Base-by-base conservation (phyloP, 2,797 vertebrate genomes). In the Momotus momota region DNA sequence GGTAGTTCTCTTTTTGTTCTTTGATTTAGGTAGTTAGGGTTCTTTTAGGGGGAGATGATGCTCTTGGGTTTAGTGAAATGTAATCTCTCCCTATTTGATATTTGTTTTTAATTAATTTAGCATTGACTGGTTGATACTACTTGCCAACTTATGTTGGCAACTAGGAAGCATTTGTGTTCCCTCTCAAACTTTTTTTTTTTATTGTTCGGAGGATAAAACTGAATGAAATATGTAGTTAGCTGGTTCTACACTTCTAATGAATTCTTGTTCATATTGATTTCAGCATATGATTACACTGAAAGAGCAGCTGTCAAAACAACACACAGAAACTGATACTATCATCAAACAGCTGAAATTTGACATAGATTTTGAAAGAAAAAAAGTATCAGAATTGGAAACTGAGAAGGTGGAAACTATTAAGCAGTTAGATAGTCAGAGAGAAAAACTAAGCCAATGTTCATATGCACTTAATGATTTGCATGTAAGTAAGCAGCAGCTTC, bases 271-370 rank as follows among this genome's bases (percentile, higher is more conserved):
- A 38, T 91, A 71, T 96, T 97, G 79, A 55, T 94, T 98, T 65
- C 88, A 99, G 99, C 99, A 99, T 88, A 92, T 99, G 97, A 99
- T 99, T 98, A 97, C 98, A 8, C 97, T 99, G 94, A 99, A 99
- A 97, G 99, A 99, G 79, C 99, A 99, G 90, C 98, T 99, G 62
- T 98, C 98, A 9, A 98, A 97, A 51, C 98, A 99, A 73, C 98
- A 98, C 83, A 98, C 94, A 49, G 98, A 99, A 86, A 96, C 97
- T 1, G 98, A 99, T 52, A 81, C 46, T 10, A 93, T 98, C 85
- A 86, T 98, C 62, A 94, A 78, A 45, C 96, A 97, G 82, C 95
- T 99, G 79, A 98, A 98, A 49, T 82, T 94, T 11, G 98, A 99
- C 77, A 96, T 99, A 45, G 97, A 96, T 82, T 75, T 94, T 67